Base-by-base conservation (phyloP, 2,113 vertebrate species). In the Isurus oxyrinchus region DNA sequence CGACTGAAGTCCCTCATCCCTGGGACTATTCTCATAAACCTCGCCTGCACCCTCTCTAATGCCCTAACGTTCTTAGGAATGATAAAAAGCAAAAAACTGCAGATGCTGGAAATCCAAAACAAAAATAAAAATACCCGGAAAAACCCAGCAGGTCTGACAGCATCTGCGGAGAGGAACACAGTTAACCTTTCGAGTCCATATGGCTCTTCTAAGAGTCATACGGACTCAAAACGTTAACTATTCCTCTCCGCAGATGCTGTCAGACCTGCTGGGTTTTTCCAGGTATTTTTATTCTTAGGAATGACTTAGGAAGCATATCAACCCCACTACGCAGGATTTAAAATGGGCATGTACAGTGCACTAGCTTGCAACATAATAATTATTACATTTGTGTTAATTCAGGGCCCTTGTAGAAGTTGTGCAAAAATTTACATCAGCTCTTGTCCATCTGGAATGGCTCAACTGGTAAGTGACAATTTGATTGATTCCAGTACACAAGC, bases 341-440 rank as follows among this genome's bases (percentile, higher is more conserved):
- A 95, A 95, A 95, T 49, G 44, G 25, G 63, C 44, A 40, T 40
- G 5, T 40, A 72, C 49, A 27, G 16, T 69, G 8, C 25, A 31
- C 57, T 31, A 27, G 94, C 19, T 72, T 53, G 2, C 11, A 69
- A 53, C 44, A 14, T 16, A 95, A 25, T 40, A 44, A 10, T 95
- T 16, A 95, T 53, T 72, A 53, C 40, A 27, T 76, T 95, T 96
- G 10, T 96, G 96, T 97, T 86, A 35, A 84, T 96, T 79, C 97
- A 99, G 98, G 97, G 97, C 72, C 40, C 96, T 0, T 99, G 98
- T 96, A 96, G 97, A 40, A 98, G 97, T 91, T 99, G 98, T 96
- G 96, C 59, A 0, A 59, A 96, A 0, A 2, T 96, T 1, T 31
- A 94, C 2, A 13, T 61, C 96, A 96, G 97, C 91, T 76, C 79